Evolutionary conservation across 2,113 vertebrate genomes (phyloP).

Genomic region (Lethenteron camtschaticum): DNA sequence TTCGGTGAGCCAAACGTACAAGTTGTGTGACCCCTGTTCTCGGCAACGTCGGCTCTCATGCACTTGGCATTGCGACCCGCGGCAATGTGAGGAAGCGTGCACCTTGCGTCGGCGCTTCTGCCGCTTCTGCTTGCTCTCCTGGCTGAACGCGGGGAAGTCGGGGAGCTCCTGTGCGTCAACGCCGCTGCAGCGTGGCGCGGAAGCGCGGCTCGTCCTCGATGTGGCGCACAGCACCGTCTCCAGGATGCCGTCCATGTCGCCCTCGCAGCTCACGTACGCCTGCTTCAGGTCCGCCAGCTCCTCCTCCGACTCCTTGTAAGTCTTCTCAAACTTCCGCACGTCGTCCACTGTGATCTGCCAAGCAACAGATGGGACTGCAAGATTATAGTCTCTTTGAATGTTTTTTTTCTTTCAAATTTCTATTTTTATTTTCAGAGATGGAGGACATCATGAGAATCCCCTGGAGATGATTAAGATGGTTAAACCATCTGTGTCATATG

Average conservation of each 20-base stretch:
- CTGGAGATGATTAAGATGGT: no score
- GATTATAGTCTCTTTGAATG: no score
- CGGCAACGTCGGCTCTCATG: no score
- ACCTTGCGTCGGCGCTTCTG: constrained; percentile 40
- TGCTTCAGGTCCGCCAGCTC: constrained; percentile 41
- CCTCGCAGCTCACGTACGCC: constrained; percentile 41
- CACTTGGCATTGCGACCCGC: not conserved
- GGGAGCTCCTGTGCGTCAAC: constrained; percentile 28
- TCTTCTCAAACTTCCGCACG: constrained; percentile 44
- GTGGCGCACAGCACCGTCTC: constrained; percentile 30
- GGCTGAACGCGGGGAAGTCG: constrained; percentile 30
- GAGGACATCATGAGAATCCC: no score
- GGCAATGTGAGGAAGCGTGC: not conserved
- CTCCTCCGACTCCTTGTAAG: constrained; percentile 44
- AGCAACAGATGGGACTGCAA: not conserved
- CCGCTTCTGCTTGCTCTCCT: constrained; percentile 33
- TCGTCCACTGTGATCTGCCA: constrained; percentile 45
- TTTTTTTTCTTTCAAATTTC: no score
- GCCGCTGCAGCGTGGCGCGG: constrained; percentile 33
- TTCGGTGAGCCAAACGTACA: not conserved
- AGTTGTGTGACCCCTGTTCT: not conserved
- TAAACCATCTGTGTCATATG: no score
- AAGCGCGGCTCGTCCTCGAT: constrained; percentile 49
- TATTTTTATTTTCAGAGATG: no score
- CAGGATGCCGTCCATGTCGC: constrained; percentile 48